phyloP scores from a whole-genome alignment of 2,113 vertebrate species.

The Leptocoma aspasia region DNA sequence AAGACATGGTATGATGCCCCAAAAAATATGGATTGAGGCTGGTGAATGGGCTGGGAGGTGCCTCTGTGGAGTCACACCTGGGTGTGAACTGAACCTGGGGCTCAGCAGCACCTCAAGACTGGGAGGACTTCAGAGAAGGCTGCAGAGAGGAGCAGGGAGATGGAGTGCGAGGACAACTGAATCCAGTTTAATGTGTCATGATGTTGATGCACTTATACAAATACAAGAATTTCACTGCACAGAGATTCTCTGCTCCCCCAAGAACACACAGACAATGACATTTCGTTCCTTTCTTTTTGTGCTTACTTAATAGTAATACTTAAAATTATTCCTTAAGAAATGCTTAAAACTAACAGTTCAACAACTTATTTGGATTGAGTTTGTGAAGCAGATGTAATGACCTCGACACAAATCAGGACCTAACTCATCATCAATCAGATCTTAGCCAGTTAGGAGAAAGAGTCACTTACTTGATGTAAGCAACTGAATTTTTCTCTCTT shows the following conservation, averaged over 20 bases:
- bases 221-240: background rate
- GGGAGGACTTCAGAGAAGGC: background rate
- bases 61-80: background rate
- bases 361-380: background rate
- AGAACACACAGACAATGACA: background rate
- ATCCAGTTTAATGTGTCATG: background rate
- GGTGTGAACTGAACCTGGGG: background rate
- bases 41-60: background rate
- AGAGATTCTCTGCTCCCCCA: background rate
- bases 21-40: accelerated
- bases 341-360: background rate
- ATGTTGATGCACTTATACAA: background rate
- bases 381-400: background rate
- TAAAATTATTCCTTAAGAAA: background rate
- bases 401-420: background rate
- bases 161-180: background rate
- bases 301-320: background rate
- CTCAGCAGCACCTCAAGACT: background rate
- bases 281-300: background rate
- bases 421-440: background rate
- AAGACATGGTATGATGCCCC: background rate
- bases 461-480: background rate
- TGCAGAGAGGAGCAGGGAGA: background rate
- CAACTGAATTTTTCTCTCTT: background rate
- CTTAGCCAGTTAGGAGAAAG: background rate